Evolutionary conservation across 2,797 vertebrate species (phyloP).

Genomic region (Denticeps clupeoides): DNA sequence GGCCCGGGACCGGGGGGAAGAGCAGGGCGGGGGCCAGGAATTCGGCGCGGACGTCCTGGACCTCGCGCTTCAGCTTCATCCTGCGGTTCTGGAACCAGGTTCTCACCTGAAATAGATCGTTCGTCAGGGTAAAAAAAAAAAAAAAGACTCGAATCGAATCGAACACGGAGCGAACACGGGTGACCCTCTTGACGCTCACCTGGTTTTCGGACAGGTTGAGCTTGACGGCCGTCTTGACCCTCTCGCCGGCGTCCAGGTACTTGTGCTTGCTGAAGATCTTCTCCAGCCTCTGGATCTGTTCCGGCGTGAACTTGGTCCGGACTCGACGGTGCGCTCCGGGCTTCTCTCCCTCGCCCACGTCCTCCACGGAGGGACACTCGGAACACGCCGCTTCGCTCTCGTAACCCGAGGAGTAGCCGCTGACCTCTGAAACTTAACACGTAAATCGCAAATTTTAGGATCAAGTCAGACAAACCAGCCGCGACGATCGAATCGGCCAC

Average conservation of each 20-base stretch:
- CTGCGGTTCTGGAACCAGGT: constrained; percentile 85
- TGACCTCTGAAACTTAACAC: constrained; percentile 45
- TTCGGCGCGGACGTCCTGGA: constrained; percentile 54
- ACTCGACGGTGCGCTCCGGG: constrained; percentile 49
- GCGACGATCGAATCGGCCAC: no score
- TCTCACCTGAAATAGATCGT: constrained; percentile 60
- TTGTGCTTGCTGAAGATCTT: constrained; percentile 69
- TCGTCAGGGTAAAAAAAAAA: no score
- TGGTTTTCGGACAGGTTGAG: constrained; percentile 72
- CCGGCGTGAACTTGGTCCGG: constrained; percentile 67
- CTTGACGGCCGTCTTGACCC: constrained; percentile 61
- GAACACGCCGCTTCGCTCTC: constrained; percentile 54
- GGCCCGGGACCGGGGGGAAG: constrained; percentile 29
- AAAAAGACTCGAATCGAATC: no score
- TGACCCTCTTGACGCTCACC: constrained; percentile 48
- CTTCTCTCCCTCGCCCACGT: constrained; percentile 31
- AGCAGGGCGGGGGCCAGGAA: constrained; percentile 37
- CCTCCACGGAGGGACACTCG: constrained; percentile 40
- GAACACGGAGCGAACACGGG: no score
- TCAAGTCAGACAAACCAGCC: no score
- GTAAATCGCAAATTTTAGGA: neutral
- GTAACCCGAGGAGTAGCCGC: constrained; percentile 56
- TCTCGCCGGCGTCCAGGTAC: constrained; percentile 66
- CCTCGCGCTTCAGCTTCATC: constrained; percentile 78
- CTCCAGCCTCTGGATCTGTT: constrained; percentile 73